These are phyloP conservation scores for Astyanax mexicanus DNA, from an alignment of 2,797 vertebrate genomes.

Conservation along the genomic window DNA sequence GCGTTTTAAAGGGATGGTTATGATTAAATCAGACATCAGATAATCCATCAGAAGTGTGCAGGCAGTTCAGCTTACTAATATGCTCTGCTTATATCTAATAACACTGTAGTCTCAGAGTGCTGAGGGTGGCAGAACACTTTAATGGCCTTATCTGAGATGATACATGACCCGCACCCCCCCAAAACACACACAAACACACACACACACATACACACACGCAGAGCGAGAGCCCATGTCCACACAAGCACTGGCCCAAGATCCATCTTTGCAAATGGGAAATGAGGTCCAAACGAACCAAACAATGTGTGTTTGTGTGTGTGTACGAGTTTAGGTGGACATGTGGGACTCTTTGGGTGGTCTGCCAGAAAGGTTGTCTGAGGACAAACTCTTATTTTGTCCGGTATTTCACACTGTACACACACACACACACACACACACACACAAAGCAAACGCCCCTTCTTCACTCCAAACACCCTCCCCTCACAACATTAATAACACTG, in stretches of 20 bases:
- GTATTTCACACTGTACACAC: neutral
- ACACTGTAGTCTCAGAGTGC: conserved; percentile 31
- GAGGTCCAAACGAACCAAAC: neutral
- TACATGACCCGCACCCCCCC: conserved; percentile 21
- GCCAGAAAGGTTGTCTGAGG: neutral
- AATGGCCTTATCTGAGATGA: conserved; percentile 35
- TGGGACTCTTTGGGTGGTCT: neutral
- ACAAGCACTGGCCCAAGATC: neutral
- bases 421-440: neutral
- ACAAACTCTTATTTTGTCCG: too few relatives aligned
- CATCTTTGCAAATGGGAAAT: neutral
- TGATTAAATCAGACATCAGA: conserved; percentile 46
- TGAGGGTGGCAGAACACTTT: conserved; percentile 31
- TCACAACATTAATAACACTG: neutral
- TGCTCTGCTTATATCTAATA: conserved; percentile 35
- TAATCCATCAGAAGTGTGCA: conserved; percentile 16
- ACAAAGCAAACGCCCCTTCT: too few relatives aligned
- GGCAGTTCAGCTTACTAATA: conserved; percentile 21
- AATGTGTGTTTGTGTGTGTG: conserved; percentile 12
- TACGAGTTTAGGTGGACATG: conserved; percentile 18
- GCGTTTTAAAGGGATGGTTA: conserved; percentile 3
- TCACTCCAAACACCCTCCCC: neutral
- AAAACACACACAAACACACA: conserved; percentile 10
- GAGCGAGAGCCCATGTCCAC: conserved; percentile 7
- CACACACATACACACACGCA: conserved; percentile 14